Evolutionary conservation across 2,888 invertebrate species (phyloP), one percentile per base, ranked within the genome.

Genomic region (Dilophus febrilis): DNA sequence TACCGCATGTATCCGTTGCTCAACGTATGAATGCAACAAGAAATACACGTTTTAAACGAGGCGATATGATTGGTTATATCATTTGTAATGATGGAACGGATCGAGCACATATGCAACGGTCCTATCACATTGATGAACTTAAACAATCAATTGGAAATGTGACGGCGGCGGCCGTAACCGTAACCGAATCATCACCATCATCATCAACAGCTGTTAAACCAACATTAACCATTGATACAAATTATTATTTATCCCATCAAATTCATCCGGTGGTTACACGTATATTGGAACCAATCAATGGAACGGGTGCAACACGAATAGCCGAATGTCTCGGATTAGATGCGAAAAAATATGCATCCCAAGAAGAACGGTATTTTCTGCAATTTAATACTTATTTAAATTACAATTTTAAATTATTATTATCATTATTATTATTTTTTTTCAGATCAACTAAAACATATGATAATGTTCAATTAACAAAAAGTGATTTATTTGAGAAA

Each of bases 201-300:
- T n/a, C n/a, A n/a, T n/a, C n/a, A n/a, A n/a, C n/a, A n/a, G n/a
- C n/a, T n/a, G n/a, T n/a, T n/a, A n/a, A n/a, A n/a, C n/a, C n/a
- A n/a, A 52, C 56, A 12, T 63, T 88, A 2, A 79, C 78, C 58
- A 68, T 87, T 3, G 98, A 98, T 59, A 71, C 72, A 2, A 73
- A 78, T 48, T 98, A 98, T 63, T 99, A 99, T 64, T 66, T 98
- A 47, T 73, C 85, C 1, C 84, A 91, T 54, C 98, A 99, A 66
- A 73, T 99, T 33, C 92, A 94, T 59, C 98, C 98, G 1, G 94
- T 99, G 0, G 81, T 97, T 44, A 78, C 87, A 22, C 74, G 98
- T 48, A 77, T 99, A 54, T 90, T 91, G 56, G 92, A 92, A 47
- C 95, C 95, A 1, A 84, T 99, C 34, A 90, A 92, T 47, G 92